A percentile compares a stretch with the other conserved stretches of the same genome.
phyloP scores from a whole-genome alignment of 1,140 invertebrate species.

The Arion vulgaris region DNA sequence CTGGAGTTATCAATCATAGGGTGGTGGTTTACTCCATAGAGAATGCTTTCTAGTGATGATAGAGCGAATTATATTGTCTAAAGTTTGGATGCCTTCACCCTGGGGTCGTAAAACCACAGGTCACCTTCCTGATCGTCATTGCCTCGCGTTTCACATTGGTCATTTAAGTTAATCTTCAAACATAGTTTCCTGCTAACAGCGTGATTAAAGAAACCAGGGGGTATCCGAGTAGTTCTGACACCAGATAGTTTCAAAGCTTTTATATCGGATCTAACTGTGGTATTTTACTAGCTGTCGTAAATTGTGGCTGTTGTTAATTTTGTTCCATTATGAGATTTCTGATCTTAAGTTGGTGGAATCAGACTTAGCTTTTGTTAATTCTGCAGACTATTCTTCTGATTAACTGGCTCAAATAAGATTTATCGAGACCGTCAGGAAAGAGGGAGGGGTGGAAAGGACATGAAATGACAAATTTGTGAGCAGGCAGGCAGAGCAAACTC shows the following conservation, averaged over 20 bases:
- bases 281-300: too few species aligned
- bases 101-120: neutral
- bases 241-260: neutral
- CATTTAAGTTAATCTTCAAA: neutral
- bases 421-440: neutral
- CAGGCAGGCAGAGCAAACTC: too few species aligned
- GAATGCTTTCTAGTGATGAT: neutral
- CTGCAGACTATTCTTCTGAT: neutral
- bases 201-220: neutral
- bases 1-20: too few species aligned
- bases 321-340: neutral
- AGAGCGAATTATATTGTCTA: neutral
- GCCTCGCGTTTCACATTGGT: neutral
- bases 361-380: neutral
- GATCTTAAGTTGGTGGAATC: neutral
- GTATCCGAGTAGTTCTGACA: neutral
- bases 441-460: neutral
- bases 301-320: neutral
- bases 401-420: neutral
- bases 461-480: too few species aligned
- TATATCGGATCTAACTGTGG: too few species aligned
- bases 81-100: neutral
- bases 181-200: neutral
- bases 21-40: neutral
- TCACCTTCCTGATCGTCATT: neutral